A percentile compares a stretch with the other conserved stretches of the same genome.
phyloP scores from a whole-genome alignment of 1,140 invertebrate species.

The Drosophila ogumai region DNA sequence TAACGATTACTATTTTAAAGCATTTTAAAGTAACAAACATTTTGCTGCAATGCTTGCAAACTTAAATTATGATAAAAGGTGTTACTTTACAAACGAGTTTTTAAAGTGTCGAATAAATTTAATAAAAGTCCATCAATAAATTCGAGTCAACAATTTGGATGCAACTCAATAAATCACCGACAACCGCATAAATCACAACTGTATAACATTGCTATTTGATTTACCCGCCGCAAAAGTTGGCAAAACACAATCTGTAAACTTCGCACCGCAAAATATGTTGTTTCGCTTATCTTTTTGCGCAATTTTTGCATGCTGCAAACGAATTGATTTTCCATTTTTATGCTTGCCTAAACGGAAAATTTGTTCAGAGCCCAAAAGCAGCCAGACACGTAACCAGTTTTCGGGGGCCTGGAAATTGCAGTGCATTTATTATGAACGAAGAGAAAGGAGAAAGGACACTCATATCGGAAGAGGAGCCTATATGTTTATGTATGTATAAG shows the following conservation, averaged over 20 bases:
- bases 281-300: slow-evolving; percentile 34
- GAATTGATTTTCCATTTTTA: slow-evolving; percentile 78
- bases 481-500: neutral
- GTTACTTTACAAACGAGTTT: neutral
- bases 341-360: slow-evolving; percentile 75
- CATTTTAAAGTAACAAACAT: neutral
- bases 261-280: slow-evolving; percentile 20
- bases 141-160: neutral
- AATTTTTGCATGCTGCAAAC: slow-evolving; percentile 55
- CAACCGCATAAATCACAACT: slow-evolving; percentile 25
- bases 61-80: neutral
- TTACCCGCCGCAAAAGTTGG: slow-evolving; percentile 6
- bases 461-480: neutral
- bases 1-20: neutral
- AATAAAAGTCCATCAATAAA: too few species aligned
- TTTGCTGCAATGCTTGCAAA: neutral
- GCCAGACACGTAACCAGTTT: slow-evolving; percentile 4
- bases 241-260: slow-evolving; percentile 11
- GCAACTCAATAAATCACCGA: slow-evolving; percentile 7
- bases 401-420: slow-evolving; percentile 27
- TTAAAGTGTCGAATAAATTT: neutral
- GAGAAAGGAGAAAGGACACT: slow-evolving; percentile 2
- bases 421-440: slow-evolving; percentile 46
- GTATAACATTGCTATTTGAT: slow-evolving; percentile 9
- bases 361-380: slow-evolving; percentile 20